Percentiles rank a stretch among this genome's conserved stretches.
Conservation (phyloP, 2,113 vertebrate species). For the Embiotoca jacksoni region DNA sequence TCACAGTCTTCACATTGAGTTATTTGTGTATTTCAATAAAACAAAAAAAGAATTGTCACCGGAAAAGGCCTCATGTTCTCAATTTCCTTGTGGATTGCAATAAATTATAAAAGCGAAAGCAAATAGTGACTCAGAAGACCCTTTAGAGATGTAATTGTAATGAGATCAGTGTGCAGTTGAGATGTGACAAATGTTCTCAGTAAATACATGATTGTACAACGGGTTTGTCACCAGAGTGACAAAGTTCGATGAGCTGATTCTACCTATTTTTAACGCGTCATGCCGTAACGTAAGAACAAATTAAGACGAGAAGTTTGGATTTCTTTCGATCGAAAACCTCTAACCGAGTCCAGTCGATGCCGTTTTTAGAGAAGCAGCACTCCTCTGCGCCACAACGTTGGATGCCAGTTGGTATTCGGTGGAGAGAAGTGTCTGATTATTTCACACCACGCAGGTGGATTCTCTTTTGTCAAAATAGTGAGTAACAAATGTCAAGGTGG, state of each 20-base stretch:
- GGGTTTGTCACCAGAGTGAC: not conserved
- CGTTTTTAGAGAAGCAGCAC: too few species aligned
- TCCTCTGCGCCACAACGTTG: not conserved
- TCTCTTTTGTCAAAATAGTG: not conserved
- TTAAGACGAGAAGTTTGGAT: not conserved
- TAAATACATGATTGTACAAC: too few species aligned
- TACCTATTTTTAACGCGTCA: not conserved
- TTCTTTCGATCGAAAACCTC: not conserved
- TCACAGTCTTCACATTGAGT: not conserved
- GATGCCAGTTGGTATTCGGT: not conserved
- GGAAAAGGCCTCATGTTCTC: too few species aligned
- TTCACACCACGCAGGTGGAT: not conserved
- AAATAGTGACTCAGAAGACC: too few species aligned
- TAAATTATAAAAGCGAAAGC: too few species aligned
- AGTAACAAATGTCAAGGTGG: slow-evolving; percentile 13
- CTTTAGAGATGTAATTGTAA: too few species aligned
- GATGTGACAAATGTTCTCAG: too few species aligned
- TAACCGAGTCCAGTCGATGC: too few species aligned
- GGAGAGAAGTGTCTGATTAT: not conserved
- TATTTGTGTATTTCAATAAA: not conserved
- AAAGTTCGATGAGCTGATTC: not conserved
- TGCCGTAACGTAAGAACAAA: not conserved
- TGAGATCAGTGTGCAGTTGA: too few species aligned
- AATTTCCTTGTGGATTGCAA: too few species aligned
- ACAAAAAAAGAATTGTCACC: too few species aligned